A percentile compares a stretch with the other conserved stretches of the same genome.
Conservation (phyloP, 2,888 invertebrate genomes). For the Xanthia togata region DNA sequence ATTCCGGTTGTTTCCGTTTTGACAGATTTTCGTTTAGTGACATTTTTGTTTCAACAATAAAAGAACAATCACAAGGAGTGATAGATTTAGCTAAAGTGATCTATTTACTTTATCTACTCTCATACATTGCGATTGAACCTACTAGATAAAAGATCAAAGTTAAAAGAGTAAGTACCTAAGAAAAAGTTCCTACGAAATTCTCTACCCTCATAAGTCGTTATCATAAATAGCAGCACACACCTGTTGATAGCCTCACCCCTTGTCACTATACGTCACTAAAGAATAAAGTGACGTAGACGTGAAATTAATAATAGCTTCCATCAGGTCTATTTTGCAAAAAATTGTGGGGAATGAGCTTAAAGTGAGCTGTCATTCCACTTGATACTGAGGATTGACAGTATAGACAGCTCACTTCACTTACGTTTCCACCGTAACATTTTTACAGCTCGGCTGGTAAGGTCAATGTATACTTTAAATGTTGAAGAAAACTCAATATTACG, state of each 20-base stretch:
- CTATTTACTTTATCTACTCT: too few species aligned
- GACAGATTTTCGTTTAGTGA: too few species aligned
- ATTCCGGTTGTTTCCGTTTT: background rate
- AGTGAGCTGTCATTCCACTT: background rate
- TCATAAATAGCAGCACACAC: background rate
- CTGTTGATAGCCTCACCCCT: background rate
- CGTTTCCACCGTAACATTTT: background rate
- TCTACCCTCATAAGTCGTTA: background rate
- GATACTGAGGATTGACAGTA: background rate
- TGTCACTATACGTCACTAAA: slow-evolving; percentile 5
- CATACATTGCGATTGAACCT: too few species aligned
- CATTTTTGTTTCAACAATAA: too few species aligned
- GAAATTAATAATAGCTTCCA: slow-evolving; percentile 1
- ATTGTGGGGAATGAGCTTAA: background rate
- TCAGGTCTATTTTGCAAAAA: background rate
- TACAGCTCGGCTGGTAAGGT: slow-evolving; percentile 16
- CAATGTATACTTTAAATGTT: slow-evolving; percentile 33
- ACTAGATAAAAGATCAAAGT: too few species aligned
- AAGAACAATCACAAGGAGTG: too few species aligned
- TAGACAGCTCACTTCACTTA: background rate
- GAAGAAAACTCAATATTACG: slow-evolving; percentile 39
- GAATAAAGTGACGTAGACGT: background rate
- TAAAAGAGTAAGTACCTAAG: too few species aligned
- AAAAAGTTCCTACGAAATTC: too few species aligned
- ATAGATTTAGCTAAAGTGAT: too few species aligned